These are phyloP conservation scores for Carcinoscorpius rotundicauda DNA, from an alignment of 1,140 invertebrate genomes.

Conservation along the genomic window DNA sequence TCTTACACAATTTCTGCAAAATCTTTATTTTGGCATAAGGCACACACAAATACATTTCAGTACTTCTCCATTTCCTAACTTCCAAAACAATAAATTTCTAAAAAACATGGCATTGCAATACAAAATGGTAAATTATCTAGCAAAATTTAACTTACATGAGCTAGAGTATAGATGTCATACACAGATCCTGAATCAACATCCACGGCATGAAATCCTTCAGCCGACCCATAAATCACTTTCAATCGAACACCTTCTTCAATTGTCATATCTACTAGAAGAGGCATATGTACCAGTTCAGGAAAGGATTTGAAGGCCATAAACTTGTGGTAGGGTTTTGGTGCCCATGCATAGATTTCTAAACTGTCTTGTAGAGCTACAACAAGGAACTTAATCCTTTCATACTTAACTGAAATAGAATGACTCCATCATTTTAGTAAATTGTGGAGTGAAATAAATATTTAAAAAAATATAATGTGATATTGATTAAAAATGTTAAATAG, in stretches of 20 bases:
- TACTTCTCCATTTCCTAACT: too few relatives aligned
- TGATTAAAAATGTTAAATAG: too few relatives aligned
- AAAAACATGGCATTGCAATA: too few relatives aligned
- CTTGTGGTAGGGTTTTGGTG: conserved; percentile 99
- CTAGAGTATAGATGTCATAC: conserved; percentile 97
- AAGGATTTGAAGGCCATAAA: conserved; percentile 99
- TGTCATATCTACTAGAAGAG: conserved; percentile 91
- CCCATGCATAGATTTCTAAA: conserved; percentile 99
- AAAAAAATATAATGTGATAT: too few relatives aligned
- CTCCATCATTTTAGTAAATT: too few relatives aligned
- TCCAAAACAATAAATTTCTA: too few relatives aligned
- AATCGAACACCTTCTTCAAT: conserved; percentile 96
- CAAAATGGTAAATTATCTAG: too few relatives aligned
- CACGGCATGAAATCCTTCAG: conserved; percentile 96
- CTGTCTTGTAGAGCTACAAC: conserved; percentile 97
- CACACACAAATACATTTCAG: too few relatives aligned
- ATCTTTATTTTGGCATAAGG: too few relatives aligned
- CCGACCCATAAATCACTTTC: conserved; percentile 98
- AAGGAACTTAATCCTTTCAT: conserved; percentile 98
- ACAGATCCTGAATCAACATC: conserved; percentile 95
- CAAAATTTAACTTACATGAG: conserved; percentile 58
- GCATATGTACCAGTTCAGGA: conserved; percentile 58
- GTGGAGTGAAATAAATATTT: too few relatives aligned
- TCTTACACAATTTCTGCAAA: too few relatives aligned
- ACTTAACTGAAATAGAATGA: conserved; percentile 62